Evolutionary conservation across 1,140 invertebrate genomes (phyloP).

Genomic region (Drosophila truncata): DNA sequence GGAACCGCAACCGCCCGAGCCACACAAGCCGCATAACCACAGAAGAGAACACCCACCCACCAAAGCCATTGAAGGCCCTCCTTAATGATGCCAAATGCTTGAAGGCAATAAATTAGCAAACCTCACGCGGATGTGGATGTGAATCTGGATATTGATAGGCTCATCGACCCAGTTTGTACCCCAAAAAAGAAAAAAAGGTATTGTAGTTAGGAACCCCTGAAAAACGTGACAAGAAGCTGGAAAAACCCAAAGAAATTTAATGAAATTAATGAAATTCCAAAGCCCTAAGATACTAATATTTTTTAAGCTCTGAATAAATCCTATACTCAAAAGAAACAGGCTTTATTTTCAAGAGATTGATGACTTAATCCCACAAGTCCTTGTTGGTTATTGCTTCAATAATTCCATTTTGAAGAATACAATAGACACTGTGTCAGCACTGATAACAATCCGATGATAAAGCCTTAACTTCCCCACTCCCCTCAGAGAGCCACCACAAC

Average conservation of each 20-base stretch:
- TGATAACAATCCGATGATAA: conserved; percentile 26
- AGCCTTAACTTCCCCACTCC: conserved; percentile 4
- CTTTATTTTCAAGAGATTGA: conserved; percentile 1
- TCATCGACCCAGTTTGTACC: conserved; percentile 30
- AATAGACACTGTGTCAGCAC: conserved; percentile 29
- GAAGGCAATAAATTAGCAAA: conserved; percentile 74
- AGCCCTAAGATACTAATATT: neutral
- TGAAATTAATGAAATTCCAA: neutral
- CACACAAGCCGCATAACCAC: conserved; percentile 16
- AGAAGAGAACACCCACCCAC: conserved; percentile 16
- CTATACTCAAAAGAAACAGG: neutral
- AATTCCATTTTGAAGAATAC: conserved; percentile 10
- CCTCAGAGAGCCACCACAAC: conserved; percentile 25
- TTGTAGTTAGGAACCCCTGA: neutral
- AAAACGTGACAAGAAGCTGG: neutral
- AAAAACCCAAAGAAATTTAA: neutral
- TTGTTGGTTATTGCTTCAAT: conserved; percentile 10
- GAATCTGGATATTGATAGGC: conserved; percentile 38
- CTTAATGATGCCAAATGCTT: conserved; percentile 76
- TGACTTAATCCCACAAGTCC: conserved; percentile 4
- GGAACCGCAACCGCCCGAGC: conserved; percentile 50
- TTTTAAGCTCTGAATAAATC: neutral
- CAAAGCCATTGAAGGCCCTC: conserved; percentile 43
- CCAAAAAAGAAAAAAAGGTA: conserved; percentile 8
- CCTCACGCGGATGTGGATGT: conserved; percentile 50